phyloP scores from a whole-genome alignment of 2,888 invertebrate species.

The Cylindroiulus punctatus region DNA sequence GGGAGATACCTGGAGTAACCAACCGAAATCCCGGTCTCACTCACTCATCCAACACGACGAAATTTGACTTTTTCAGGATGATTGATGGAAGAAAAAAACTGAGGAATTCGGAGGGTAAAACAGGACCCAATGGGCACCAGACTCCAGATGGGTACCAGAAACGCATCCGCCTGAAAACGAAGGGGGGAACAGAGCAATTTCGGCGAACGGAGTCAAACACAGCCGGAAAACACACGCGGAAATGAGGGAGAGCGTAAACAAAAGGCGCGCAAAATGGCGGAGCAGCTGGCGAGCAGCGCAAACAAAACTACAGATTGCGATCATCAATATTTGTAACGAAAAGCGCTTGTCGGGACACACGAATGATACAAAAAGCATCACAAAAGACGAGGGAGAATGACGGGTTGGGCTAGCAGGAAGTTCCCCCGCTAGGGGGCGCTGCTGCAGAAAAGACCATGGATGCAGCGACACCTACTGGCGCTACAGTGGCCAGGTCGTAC shows the following conservation, averaged over 20 bases:
- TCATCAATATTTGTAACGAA: neutral
- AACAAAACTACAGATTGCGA: neutral
- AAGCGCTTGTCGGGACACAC: neutral
- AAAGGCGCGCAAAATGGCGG: too few species aligned
- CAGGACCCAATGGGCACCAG: neutral
- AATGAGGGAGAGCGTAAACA: neutral
- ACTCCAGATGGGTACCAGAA: conserved; percentile 25
- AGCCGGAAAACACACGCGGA: neutral
- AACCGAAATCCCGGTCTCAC: too few species aligned
- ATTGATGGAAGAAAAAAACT: too few species aligned
- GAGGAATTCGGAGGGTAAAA: neutral
- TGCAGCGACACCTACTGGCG: too few species aligned
- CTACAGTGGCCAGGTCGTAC: too few species aligned
- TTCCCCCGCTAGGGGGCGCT: too few species aligned
- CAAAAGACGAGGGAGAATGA: neutral
- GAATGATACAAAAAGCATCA: neutral
- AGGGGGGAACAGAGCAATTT: neutral
- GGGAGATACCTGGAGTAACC: too few species aligned
- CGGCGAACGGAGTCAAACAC: conserved; percentile 1
- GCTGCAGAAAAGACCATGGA: too few species aligned
- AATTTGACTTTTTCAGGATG: too few species aligned
- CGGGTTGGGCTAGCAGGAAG: too few species aligned
- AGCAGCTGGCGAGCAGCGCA: too few species aligned
- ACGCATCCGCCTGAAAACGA: neutral
- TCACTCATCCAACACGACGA: too few species aligned